These are phyloP conservation scores for Heliconius hewitsoni DNA, from an alignment of 1,140 invertebrate species.

Conservation along the genomic window DNA sequence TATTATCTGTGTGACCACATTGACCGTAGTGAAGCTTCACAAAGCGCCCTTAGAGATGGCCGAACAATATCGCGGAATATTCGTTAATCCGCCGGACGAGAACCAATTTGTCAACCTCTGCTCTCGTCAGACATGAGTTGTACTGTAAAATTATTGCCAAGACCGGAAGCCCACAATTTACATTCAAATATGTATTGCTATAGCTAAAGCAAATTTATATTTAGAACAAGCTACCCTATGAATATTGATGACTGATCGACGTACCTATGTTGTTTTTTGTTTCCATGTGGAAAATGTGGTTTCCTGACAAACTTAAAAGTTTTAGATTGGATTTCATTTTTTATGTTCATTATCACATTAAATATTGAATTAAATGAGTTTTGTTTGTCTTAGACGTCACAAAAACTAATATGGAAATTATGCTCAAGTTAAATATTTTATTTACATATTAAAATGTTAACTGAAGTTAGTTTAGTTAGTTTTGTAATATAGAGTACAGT, in stretches of 20 bases:
- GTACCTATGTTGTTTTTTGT: neutral
- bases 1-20: constrained; percentile 13
- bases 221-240: constrained; percentile 6
- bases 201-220: constrained; percentile 2
- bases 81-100: constrained; percentile 22
- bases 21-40: constrained; percentile 6
- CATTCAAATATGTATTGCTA: constrained; percentile 18
- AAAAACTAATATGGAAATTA: too few relatives aligned
- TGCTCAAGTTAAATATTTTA: too few relatives aligned
- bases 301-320: too few relatives aligned
- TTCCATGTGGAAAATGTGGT: neutral
- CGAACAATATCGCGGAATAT: constrained; percentile 13
- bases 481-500: too few relatives aligned
- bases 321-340: too few relatives aligned
- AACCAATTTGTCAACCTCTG: constrained; percentile 25
- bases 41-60: constrained; percentile 1
- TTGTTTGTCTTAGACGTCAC: too few relatives aligned
- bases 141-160: constrained; percentile 8
- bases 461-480: too few relatives aligned
- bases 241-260: constrained; percentile 10
- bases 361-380: too few relatives aligned
- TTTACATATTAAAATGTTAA: too few relatives aligned
- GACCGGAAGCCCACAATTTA: neutral
- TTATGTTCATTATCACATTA: too few relatives aligned
- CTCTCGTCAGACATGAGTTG: constrained; percentile 14